Percentiles rank a stretch among this genome's conserved stretches.
Conservation (phyloP, 53 echinoderm and acorn worm genomes). For the Luidia sarsii region DNA sequence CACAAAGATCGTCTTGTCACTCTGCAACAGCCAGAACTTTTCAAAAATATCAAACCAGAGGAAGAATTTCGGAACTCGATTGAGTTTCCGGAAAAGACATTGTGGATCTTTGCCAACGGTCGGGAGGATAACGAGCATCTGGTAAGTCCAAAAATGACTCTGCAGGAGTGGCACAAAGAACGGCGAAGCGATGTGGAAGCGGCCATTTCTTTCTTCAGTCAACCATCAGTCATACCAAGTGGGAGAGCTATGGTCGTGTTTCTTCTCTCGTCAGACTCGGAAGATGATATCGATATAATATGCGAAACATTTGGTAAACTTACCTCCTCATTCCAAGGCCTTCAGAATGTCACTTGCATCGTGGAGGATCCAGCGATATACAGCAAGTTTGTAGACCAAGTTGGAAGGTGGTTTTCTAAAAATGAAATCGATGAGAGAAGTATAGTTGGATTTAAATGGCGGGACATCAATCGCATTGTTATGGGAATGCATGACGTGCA, state of each 20-base stretch:
- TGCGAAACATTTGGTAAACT: conserved; percentile 46
- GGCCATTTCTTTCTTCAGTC: conserved; percentile 51
- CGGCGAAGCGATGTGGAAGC: conserved; percentile 50
- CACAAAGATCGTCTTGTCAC: conserved; percentile 13
- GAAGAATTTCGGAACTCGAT: conserved; percentile 21
- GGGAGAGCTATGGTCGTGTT: conserved; percentile 61
- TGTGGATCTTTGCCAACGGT: conserved; percentile 73
- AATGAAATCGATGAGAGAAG: conserved; percentile 49
- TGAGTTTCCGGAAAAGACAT: conserved; percentile 20
- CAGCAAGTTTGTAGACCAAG: conserved; percentile 14
- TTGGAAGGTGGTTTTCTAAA: conserved; percentile 22
- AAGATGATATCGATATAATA: conserved; percentile 51
- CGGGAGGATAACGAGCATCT: conserved; percentile 28
- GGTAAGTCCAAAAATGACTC: conserved; percentile 1
- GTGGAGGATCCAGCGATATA: conserved; percentile 6
- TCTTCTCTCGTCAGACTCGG: conserved; percentile 49
- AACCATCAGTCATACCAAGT: conserved; percentile 48
- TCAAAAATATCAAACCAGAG: conserved; percentile 8
- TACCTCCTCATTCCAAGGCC: conserved; percentile 22
- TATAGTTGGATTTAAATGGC: conserved; percentile 36
- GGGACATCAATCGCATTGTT: conserved; percentile 53
- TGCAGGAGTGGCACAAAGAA: conserved; percentile 56
- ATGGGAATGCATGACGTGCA: conserved; percentile 45
- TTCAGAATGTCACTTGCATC: conserved; percentile 47
- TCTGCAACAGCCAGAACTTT: conserved; percentile 40